These are phyloP conservation scores for Morpho achilles DNA, from an alignment of 2,888 invertebrate species.

Conservation along the genomic window DNA sequence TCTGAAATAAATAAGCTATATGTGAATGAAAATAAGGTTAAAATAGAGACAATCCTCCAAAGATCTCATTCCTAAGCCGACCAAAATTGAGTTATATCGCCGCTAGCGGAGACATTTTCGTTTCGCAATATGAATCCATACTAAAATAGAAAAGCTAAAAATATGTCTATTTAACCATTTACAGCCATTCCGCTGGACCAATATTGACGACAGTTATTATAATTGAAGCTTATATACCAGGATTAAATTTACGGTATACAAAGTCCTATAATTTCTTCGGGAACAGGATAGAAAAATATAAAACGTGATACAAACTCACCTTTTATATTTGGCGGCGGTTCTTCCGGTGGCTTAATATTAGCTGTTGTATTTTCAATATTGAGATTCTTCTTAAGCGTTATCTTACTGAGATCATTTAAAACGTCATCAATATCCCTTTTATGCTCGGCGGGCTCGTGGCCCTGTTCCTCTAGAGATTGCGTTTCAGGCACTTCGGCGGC, in stretches of 20 bases:
- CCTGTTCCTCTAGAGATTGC: slow-evolving; percentile 51
- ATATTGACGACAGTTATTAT: too few relatives aligned
- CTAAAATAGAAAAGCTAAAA: too few relatives aligned
- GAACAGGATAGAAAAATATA: too few relatives aligned
- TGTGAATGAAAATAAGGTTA: not conserved
- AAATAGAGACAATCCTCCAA: too few relatives aligned
- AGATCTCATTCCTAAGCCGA: too few relatives aligned
- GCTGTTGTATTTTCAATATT: slow-evolving; percentile 72
- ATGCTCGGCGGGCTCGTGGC: slow-evolving; percentile 51
- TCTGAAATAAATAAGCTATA: slow-evolving; percentile 29
- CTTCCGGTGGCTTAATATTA: slow-evolving; percentile 63
- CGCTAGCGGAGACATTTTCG: too few relatives aligned
- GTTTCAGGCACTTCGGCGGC: slow-evolving; percentile 52
- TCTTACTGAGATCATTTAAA: slow-evolving; percentile 66
- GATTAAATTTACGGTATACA: too few relatives aligned
- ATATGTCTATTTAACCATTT: too few relatives aligned
- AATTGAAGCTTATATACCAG: too few relatives aligned
- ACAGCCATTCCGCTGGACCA: too few relatives aligned
- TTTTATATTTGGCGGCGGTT: slow-evolving; percentile 49
- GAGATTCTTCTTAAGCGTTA: slow-evolving; percentile 66
- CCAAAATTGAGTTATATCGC: not conserved
- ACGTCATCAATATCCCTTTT: slow-evolving; percentile 70
- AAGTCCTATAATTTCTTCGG: too few relatives aligned
- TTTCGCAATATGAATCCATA: too few relatives aligned
- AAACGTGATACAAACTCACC: slow-evolving; percentile 33